These are phyloP conservation scores for Dendrolimus pini DNA, from an alignment of 2,888 invertebrate genomes.

Conservation along the genomic window DNA sequence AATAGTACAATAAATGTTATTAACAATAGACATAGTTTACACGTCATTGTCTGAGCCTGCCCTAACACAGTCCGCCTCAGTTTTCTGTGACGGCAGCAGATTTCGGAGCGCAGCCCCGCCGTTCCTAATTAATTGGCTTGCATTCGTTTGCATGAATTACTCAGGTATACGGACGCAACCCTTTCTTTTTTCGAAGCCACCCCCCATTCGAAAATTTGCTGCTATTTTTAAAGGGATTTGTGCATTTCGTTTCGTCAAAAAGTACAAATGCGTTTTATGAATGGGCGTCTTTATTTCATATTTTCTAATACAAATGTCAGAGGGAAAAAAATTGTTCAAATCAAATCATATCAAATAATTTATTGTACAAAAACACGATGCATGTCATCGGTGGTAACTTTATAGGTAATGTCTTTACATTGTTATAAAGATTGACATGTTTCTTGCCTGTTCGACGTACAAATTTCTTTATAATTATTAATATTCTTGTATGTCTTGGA, in stretches of 20 bases:
- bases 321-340: too few relatives aligned
- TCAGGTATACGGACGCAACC: constrained; percentile 49
- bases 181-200: constrained; percentile 23
- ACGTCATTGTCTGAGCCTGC: constrained; percentile 2
- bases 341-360: too few relatives aligned
- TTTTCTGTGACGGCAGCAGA: constrained; percentile 53
- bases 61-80: constrained; percentile 18
- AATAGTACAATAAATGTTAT: too few relatives aligned
- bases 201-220: constrained; percentile 8
- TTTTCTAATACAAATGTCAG: too few relatives aligned
- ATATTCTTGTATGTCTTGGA: too few relatives aligned
- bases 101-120: constrained; percentile 53
- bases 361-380: too few relatives aligned
- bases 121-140: constrained; percentile 72
- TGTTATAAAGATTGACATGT: too few relatives aligned
- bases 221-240: constrained; percentile 11
- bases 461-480: too few relatives aligned
- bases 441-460: too few relatives aligned
- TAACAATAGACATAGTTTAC: too few relatives aligned
- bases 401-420: too few relatives aligned
- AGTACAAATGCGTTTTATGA: neutral
- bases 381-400: too few relatives aligned
- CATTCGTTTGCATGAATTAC: constrained; percentile 74
- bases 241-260: neutral
- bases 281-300: neutral